Percentiles rank a stretch among this genome's conserved stretches.
Evolutionary conservation across 2,888 invertebrate genomes (phyloP).

Genomic region (Ichneumoninae sp.): DNA sequence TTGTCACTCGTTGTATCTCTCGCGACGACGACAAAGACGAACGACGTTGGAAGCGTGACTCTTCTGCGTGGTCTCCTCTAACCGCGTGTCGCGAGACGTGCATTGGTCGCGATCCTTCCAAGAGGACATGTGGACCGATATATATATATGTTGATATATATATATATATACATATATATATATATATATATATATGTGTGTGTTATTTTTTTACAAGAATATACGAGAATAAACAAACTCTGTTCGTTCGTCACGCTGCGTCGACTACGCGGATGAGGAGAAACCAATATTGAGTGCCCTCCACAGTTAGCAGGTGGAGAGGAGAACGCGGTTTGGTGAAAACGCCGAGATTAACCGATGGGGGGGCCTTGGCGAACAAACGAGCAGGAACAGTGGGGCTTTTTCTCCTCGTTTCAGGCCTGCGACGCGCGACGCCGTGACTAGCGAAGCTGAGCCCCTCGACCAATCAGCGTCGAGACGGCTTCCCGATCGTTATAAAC

Average conservation of each 20-base stretch:
- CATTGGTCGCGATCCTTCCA: slow-evolving; percentile 23
- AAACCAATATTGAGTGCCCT: slow-evolving; percentile 60
- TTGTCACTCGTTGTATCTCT: slow-evolving; percentile 37
- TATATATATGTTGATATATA: neutral
- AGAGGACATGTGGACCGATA: slow-evolving; percentile 9
- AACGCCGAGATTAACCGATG: slow-evolving; percentile 7
- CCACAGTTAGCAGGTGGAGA: slow-evolving; percentile 44
- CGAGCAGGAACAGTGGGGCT: slow-evolving; percentile 39
- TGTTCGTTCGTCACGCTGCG: slow-evolving; percentile 39
- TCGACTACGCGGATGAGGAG: slow-evolving; percentile 53
- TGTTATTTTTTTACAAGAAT: neutral
- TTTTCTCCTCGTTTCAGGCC: slow-evolving; percentile 44
- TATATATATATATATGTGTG: neutral
- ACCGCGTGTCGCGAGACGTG: slow-evolving; percentile 46
- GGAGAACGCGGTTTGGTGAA: slow-evolving; percentile 38
- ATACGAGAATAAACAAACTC: slow-evolving; percentile 35
- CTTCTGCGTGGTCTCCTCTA: slow-evolving; percentile 22
- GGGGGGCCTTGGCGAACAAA: slow-evolving; percentile 18
- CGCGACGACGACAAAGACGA: slow-evolving; percentile 24
- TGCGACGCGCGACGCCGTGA: slow-evolving; percentile 33
- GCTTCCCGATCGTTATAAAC: slow-evolving; percentile 75
- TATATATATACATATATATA: neutral
- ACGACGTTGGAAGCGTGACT: neutral
- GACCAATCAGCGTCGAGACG: slow-evolving; percentile 69
- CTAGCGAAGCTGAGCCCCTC: slow-evolving; percentile 20